Base-by-base conservation (phyloP, 1,140 invertebrate species). In the Aphidius gifuensis region DNA sequence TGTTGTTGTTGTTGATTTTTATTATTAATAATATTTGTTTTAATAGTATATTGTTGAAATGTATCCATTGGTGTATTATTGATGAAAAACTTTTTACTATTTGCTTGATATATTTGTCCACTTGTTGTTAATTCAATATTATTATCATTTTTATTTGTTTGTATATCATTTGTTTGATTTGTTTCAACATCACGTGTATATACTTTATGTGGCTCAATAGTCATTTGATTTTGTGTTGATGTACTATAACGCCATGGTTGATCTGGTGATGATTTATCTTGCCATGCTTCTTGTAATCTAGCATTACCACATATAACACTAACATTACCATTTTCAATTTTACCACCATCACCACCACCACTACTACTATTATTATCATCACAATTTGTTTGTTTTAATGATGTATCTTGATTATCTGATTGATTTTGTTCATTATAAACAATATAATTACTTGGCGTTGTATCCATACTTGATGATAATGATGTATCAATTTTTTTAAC, bases 181-280 rank as follows among this genome's bases (percentile, higher is more conserved):
- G 71, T 74, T 9, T 78, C 78, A 0, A 46, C 58, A 9, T 75
- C 68, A 54, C 78, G 58, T 9, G 73, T 60, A 64, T 74, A 70
- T 9, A 61, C 64, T 60, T 80, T 79, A 3, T 78, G 43, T 0
- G 74, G 66, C 4, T 81, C 79, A 4, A 78, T 68, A 6, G 65
- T 71, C 8, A 7, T 42, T 9, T 79, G 49, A 0, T 75, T 63
- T 16, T 76, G 75, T 4, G 72, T 72, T 1, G 74, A 73, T 1
- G 77, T 71, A 11, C 78, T 74, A 60, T 80, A 82, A 64, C 80
- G 71, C 81, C 80, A 82, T 6, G 79, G 81, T 1, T 80, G 78
- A 42, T 82, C 81, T 0, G 78, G 79, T 0, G 79, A 80, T 0
- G 74, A 61, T 60, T 80, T 80, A 9, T 74, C 69, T 47, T 81